Conservation (phyloP, 2,797 vertebrate species). For the Halcyon leucocephala region DNA sequence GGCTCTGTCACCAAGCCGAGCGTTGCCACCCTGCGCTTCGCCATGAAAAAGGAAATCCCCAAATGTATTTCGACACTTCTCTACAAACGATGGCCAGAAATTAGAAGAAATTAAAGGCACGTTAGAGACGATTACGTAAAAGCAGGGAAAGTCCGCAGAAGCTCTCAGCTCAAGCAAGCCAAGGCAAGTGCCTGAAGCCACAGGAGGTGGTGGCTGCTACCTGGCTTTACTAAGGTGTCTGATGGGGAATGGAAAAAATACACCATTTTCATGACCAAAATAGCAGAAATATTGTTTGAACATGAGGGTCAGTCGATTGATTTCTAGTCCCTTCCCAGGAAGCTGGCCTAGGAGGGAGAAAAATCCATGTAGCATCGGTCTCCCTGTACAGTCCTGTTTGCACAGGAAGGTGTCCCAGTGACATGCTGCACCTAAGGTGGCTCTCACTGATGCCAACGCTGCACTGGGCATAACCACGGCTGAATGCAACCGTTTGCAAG, state of each 20-base stretch:
- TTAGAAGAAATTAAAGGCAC: conserved; percentile 32
- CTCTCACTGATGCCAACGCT: neutral
- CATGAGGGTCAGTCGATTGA: neutral
- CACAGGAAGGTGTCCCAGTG: neutral
- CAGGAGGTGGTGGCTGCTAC: neutral
- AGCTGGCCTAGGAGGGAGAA: neutral
- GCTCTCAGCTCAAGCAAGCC: neutral
- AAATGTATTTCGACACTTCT: conserved; percentile 6
- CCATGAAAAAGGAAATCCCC: neutral
- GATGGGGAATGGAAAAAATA: neutral
- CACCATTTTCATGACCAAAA: neutral
- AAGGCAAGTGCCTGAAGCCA: neutral
- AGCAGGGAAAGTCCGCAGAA: neutral
- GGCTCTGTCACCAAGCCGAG: neutral
- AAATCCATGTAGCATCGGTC: neutral
- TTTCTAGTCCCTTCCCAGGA: neutral
- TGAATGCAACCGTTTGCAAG: neutral
- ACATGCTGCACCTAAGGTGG: neutral
- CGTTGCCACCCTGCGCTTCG: accelerated
- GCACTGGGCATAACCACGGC: neutral
- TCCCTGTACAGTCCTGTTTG: neutral
- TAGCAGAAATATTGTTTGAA: neutral
- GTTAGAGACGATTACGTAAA: neutral
- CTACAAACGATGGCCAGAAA: neutral
- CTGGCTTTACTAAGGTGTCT: neutral